These are phyloP conservation scores for Montipora sp. DNA, from an alignment of 64 coral and sea anemone genomes.

Conservation along the genomic window DNA sequence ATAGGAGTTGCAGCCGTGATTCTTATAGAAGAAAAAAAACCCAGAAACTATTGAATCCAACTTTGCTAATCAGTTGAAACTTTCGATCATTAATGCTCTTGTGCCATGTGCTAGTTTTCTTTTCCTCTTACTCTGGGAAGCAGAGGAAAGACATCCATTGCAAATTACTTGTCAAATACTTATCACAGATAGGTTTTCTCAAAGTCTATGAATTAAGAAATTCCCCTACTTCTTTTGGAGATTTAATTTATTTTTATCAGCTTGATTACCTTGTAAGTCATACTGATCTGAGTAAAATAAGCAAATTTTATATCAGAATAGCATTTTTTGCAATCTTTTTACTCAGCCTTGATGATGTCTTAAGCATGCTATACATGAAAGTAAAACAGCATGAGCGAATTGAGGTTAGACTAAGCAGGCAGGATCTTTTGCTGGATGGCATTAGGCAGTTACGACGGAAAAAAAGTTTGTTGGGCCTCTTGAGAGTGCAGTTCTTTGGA, in stretches of 20 bases:
- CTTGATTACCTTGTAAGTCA: conserved; percentile 13
- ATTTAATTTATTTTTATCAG: conserved; percentile 16
- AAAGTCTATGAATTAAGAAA: conserved; percentile 12
- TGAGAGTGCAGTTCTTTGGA: conserved; percentile 64
- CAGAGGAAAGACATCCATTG: conserved; percentile 8
- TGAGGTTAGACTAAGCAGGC: neutral
- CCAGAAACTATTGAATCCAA: neutral
- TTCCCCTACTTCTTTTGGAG: conserved; percentile 6
- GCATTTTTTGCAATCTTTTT: neutral
- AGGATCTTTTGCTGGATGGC: conserved; percentile 9
- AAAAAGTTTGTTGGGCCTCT: conserved; percentile 39
- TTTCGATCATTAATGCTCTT: conserved; percentile 7
- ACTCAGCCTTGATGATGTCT: conserved; percentile 27
- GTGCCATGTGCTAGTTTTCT: conserved; percentile 9
- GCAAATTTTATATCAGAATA: neutral
- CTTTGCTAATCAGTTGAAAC: conserved; percentile 17
- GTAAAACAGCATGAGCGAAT: neutral
- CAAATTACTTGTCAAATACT: conserved; percentile 19
- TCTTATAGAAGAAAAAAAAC: neutral
- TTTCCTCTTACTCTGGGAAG: conserved; percentile 1
- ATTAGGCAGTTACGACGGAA: conserved; percentile 48
- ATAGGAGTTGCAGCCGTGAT: neutral
- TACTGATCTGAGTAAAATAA: conserved; percentile 13
- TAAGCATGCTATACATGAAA: neutral
- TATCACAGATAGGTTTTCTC: conserved; percentile 2